Evolutionary conservation across 2,888 invertebrate species (phyloP).

Genomic region (Holacanthella duospinosa): DNA sequence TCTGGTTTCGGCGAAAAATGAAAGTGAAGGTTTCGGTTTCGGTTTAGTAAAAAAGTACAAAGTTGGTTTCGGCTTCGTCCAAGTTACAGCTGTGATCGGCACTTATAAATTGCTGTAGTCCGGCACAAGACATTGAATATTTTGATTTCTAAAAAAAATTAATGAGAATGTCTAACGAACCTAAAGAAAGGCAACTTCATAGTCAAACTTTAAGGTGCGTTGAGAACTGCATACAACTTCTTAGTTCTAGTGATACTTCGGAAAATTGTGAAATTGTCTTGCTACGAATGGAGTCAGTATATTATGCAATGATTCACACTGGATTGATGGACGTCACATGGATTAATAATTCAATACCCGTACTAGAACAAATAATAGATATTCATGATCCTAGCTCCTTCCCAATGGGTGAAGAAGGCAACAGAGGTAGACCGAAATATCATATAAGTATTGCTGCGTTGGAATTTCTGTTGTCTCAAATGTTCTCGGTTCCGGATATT

Average conservation of each 20-base stretch:
- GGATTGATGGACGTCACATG: background rate
- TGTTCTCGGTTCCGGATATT: background rate
- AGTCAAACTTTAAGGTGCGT: too few relatives aligned
- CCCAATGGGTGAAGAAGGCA: background rate
- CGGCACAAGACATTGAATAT: too few relatives aligned
- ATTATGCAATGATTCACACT: background rate
- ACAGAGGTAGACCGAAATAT: background rate
- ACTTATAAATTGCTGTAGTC: too few relatives aligned
- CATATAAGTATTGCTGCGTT: background rate
- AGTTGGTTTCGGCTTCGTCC: too few relatives aligned
- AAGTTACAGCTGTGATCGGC: too few relatives aligned
- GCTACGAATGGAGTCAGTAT: background rate
- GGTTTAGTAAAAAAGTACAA: too few relatives aligned
- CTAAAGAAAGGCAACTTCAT: too few relatives aligned
- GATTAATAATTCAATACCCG: background rate
- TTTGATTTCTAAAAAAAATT: too few relatives aligned
- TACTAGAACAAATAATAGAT: background rate
- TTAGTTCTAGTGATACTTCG: background rate
- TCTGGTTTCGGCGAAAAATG: too few relatives aligned
- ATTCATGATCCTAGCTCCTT: background rate
- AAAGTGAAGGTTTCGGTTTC: too few relatives aligned
- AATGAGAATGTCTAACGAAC: too few relatives aligned
- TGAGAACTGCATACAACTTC: background rate
- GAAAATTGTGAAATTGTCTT: background rate
- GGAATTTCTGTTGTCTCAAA: background rate